Base-by-base conservation (phyloP, 2,113 vertebrate genomes). In the Megalops atlanticus region DNA sequence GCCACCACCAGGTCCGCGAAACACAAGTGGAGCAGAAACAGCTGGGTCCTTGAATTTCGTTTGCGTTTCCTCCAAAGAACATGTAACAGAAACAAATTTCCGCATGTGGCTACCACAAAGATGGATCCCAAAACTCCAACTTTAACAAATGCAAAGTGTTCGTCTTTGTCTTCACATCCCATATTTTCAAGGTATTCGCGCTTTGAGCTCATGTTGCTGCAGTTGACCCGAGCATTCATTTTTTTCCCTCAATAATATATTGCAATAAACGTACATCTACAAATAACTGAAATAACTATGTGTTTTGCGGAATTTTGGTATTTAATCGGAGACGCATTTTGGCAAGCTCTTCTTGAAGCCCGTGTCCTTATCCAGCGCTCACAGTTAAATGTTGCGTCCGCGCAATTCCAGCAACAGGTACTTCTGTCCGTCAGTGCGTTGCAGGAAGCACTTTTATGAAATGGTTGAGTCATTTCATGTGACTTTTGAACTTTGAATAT, bases 21-120 rank as follows among this genome's bases (percentile, higher is more conserved):
- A 84, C 95, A 93, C 87, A 96, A 90, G 85, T 96, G 95, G 73
- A 95, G 86, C 82, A 96, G 92, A 83, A 95, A 96, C 52, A 95
- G 87, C 41, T 95, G 94, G 77, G 94, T 95, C 86, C 92, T 91
- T 31, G 93, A 92, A 36, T 93, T 90, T 79, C 92, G 93, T 85
- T 90, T 95, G 68, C 94, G 92, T 89, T 91, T 94, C 85, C 88
- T 93, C 93, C 93, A 95, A 39, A 95, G 90, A 75, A 89, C 86
- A 77, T 88, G 80, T 69, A 96, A 84, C 68, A 96, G 90, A 81
- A 94, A 91, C 36, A 92, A 83, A 87, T 96, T 96, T 38, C 94
- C 92, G 84, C 91, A 86, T 1, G 93, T 91, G 0, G 95, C 95
- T 15, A 91, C 78, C 68, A 92, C 78, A 81, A 96, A 95, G 86